Percentiles rank a stretch among this genome's conserved stretches.
phyloP scores from a whole-genome alignment of 2,888 invertebrate genomes.

The Heliothis peltigera region DNA sequence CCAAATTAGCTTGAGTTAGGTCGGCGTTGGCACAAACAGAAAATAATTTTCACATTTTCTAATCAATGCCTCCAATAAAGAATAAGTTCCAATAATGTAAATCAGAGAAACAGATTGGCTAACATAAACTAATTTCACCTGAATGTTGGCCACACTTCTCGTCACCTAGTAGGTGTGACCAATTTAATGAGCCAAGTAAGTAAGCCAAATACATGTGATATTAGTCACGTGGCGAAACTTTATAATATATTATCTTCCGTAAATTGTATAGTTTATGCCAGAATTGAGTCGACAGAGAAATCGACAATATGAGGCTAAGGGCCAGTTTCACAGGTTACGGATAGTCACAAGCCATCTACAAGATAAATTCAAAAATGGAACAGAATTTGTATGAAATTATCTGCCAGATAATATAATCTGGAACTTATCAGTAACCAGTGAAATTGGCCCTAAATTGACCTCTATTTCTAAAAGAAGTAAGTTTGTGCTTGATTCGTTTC shows the following conservation, averaged over 20 bases:
- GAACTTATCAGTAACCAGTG: too few species aligned
- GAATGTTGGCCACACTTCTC: constrained; percentile 38
- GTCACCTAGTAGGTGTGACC: constrained; percentile 22
- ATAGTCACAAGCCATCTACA: too few species aligned
- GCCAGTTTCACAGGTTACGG: too few species aligned
- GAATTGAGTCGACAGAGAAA: too few species aligned
- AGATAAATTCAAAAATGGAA: too few species aligned
- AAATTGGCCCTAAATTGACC: too few species aligned
- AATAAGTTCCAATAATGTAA: constrained; percentile 30
- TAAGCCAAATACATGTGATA: constrained; percentile 32
- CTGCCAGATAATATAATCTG: too few species aligned
- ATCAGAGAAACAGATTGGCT: constrained; percentile 43
- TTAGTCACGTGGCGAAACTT: constrained; percentile 36
- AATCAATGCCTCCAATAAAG: constrained; percentile 20
- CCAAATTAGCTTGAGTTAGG: too few species aligned
- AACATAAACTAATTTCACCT: constrained; percentile 43
- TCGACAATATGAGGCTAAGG: too few species aligned
- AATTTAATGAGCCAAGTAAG: constrained; percentile 46
- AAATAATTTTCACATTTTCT: constrained; percentile 24
- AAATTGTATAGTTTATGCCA: constrained; percentile 17
- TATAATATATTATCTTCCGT: constrained; percentile 35
- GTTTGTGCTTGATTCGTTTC: too few species aligned
- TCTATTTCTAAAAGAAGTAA: too few species aligned
- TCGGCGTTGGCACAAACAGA: constrained; percentile 17
- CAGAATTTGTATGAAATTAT: too few species aligned